Base-by-base conservation (phyloP, 2,113 vertebrate genomes). In the Progne subis region DNA sequence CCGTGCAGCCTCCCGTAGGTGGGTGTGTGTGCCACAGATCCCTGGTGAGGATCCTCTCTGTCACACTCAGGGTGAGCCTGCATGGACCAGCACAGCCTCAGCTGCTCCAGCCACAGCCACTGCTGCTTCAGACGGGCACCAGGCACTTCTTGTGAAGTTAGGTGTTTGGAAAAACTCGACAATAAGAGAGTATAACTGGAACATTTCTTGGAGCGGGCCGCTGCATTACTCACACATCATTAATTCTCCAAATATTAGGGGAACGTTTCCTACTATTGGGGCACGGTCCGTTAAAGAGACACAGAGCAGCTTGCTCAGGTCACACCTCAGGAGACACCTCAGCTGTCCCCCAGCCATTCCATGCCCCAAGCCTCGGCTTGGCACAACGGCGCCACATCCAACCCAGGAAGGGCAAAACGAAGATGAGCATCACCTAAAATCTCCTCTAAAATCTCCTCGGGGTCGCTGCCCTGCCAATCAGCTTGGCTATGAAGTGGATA, bases 161-260 rank as follows among this genome's bases (percentile, higher is more conserved):
- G 82, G 85, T 91, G 67, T 69, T 91, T 94, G 93, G 96, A 90
- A 95, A 91, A 94, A 63, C 55, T 39, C 5, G 34, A 94, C 65
- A 90, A 88, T 92, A 29, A 2, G 37, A 61, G 91, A 91, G 59
- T n/a, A 77, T 31, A 39, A 43, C 71, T 80, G 90, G 93, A 90
- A 90, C 81, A 47, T 94, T 95, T 93, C 63, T 96, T 97, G 95
- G 96, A 92, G 47, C 74, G 14, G 75, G n/a, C 65, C 64, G 23
- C 59, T 72, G 93, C 90, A 92, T 96, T 95, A 95, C 94, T 96
- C 95, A 97, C 82, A 87, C 41, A 1, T 49, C 92, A 63, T 91
- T 96, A 86, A 85, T 93, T 94, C 95, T 77, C 68, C 32, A 88
- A 75, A 88, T 87, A 83, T 93, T 91, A 67, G 93, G 70, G 89